phyloP scores from a whole-genome alignment of 2,113 vertebrate genomes.

The Neopipo cinnamomea region DNA sequence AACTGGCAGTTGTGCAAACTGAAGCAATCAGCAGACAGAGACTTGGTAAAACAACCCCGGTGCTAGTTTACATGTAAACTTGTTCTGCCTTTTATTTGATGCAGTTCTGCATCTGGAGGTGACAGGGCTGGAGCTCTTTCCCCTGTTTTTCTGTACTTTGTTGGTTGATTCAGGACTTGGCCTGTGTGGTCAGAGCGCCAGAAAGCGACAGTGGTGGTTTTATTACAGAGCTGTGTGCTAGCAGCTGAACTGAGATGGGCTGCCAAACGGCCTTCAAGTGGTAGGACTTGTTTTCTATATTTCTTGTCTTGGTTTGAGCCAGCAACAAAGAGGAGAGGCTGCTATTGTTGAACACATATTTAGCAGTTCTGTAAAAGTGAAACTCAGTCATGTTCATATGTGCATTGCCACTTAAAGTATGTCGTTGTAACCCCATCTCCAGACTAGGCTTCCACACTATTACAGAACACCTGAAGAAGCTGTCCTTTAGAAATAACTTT shows the following conservation, averaged over 20 bases:
- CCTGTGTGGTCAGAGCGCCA: neutral
- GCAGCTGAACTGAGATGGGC: neutral
- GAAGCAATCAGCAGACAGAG: neutral
- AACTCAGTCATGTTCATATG: neutral
- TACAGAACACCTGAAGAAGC: neutral
- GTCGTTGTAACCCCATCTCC: neutral
- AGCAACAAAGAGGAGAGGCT: neutral
- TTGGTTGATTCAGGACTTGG: neutral
- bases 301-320: neutral
- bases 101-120: neutral
- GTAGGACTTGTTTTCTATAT: neutral
- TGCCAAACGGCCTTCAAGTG: neutral
- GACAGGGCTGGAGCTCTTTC: neutral
- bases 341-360: neutral
- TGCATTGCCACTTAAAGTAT: neutral
- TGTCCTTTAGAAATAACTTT: neutral
- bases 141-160: neutral
- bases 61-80: neutral
- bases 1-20: neutral
- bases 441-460: neutral
- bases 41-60: neutral
- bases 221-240: neutral
- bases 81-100: neutral
- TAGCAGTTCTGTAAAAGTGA: neutral
- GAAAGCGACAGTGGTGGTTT: neutral